Percentiles rank a stretch among this genome's conserved stretches.
Evolutionary conservation across 2,797 vertebrate species (phyloP).

Genomic region (Lates japonicus): DNA sequence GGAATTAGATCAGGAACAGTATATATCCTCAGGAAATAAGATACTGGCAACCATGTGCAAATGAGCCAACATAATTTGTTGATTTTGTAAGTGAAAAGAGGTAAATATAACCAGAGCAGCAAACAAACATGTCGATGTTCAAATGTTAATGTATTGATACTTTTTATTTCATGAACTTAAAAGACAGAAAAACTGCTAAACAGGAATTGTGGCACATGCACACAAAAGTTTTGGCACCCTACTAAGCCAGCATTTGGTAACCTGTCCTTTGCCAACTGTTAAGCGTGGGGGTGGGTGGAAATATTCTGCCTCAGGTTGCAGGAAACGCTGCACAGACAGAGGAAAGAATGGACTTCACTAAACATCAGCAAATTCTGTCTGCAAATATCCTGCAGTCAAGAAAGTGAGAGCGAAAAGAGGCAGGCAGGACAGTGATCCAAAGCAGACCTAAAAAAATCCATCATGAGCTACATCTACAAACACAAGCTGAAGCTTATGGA

Average conservation of each 20-base stretch:
- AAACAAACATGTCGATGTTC: neutral
- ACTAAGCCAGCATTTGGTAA: too few relatives aligned
- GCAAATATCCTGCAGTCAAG: neutral
- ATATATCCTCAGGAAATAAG: too few relatives aligned
- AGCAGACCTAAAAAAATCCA: neutral
- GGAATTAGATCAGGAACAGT: too few relatives aligned
- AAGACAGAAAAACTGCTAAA: neutral
- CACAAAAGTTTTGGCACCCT: too few relatives aligned
- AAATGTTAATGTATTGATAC: neutral
- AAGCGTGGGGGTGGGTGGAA: neutral
- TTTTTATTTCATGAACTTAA: neutral
- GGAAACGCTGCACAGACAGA: neutral
- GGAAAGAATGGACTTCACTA: too few relatives aligned
- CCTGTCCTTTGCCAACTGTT: too few relatives aligned
- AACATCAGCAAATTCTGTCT: too few relatives aligned
- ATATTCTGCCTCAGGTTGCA: neutral
- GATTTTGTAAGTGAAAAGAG: too few relatives aligned
- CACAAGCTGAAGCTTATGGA: neutral
- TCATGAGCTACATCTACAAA: neutral
- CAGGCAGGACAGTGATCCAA: neutral
- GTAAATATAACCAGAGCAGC: too few relatives aligned
- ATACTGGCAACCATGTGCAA: too few relatives aligned
- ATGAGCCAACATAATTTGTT: too few relatives aligned
- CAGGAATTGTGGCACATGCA: too few relatives aligned
- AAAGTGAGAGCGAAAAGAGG: neutral